phyloP scores from a whole-genome alignment of 2,888 invertebrate species.

The Baronia brevicornis region DNA sequence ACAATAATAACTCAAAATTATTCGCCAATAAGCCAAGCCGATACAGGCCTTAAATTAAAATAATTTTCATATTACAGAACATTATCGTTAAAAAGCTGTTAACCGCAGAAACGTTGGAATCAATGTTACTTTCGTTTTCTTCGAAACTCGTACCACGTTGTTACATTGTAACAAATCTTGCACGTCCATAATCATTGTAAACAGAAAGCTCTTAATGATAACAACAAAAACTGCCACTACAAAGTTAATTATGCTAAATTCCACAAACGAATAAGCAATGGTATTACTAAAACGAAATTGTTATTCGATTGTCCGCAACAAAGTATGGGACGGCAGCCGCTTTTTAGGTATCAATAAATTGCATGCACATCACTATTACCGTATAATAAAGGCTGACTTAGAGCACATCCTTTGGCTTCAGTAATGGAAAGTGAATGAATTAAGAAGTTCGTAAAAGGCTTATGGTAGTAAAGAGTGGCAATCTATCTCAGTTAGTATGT shows the following conservation, averaged over 20 bases:
- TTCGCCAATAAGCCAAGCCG: too few species aligned
- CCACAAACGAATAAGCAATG: slow-evolving; percentile 46
- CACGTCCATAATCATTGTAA: slow-evolving; percentile 32
- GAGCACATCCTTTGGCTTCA: slow-evolving; percentile 5
- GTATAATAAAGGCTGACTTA: slow-evolving; percentile 18
- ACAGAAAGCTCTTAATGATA: slow-evolving; percentile 43
- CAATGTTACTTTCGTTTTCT: too few species aligned
- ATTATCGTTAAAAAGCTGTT: too few species aligned
- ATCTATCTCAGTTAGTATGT: slow-evolving; percentile 21
- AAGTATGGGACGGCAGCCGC: slow-evolving; percentile 24
- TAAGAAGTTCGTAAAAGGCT: background rate
- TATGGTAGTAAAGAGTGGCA: slow-evolving; percentile 15
- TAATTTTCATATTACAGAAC: too few species aligned
- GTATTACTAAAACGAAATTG: slow-evolving; percentile 26
- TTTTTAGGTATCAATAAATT: slow-evolving; percentile 21
- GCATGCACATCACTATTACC: slow-evolving; percentile 15
- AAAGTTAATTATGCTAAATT: slow-evolving; percentile 66
- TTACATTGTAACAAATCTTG: slow-evolving; percentile 49
- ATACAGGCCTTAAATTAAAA: too few species aligned
- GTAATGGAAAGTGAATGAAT: slow-evolving; percentile 17
- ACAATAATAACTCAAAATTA: too few species aligned
- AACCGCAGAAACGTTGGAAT: too few species aligned
- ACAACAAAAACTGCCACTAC: slow-evolving; percentile 62
- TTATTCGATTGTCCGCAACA: slow-evolving; percentile 42
- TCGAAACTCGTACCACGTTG: slow-evolving; percentile 34